These are phyloP conservation scores for Strix aluco DNA, from an alignment of 2,113 vertebrate genomes.

Conservation along the genomic window DNA sequence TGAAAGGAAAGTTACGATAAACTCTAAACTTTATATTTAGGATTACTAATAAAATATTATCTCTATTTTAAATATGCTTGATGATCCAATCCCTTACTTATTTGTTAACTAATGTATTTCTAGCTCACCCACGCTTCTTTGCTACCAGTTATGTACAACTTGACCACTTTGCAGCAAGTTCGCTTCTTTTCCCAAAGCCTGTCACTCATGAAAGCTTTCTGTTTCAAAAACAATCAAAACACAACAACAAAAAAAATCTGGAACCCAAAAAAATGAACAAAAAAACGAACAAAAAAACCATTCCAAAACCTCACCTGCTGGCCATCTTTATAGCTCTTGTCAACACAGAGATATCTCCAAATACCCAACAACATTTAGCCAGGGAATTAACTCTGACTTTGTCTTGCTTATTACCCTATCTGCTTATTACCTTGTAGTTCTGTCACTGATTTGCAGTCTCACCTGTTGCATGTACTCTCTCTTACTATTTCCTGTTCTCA, in stretches of 20 bases:
- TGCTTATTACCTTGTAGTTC: background rate
- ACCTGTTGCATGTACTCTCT: background rate
- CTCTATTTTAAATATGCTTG: background rate
- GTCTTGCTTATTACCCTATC: background rate
- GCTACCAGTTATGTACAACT: background rate
- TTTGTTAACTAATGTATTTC: background rate
- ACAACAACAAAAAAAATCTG: background rate
- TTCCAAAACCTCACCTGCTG: background rate
- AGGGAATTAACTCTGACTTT: background rate
- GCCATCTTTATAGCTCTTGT: background rate
- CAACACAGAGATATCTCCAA: background rate
- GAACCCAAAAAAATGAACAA: background rate
- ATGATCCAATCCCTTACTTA: background rate
- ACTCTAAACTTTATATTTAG: background rate
- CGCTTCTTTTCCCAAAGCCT: background rate
- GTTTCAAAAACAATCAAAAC: background rate
- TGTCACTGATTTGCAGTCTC: background rate
- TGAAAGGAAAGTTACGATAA: background rate
- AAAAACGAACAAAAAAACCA: background rate
- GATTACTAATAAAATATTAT: background rate
- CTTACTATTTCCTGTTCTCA: background rate
- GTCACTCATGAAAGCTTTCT: background rate
- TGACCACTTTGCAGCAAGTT: background rate
- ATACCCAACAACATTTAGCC: background rate
- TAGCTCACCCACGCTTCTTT: background rate